Conservation (phyloP, 2,888 invertebrate genomes). For the Dryadula phaetusa region DNA sequence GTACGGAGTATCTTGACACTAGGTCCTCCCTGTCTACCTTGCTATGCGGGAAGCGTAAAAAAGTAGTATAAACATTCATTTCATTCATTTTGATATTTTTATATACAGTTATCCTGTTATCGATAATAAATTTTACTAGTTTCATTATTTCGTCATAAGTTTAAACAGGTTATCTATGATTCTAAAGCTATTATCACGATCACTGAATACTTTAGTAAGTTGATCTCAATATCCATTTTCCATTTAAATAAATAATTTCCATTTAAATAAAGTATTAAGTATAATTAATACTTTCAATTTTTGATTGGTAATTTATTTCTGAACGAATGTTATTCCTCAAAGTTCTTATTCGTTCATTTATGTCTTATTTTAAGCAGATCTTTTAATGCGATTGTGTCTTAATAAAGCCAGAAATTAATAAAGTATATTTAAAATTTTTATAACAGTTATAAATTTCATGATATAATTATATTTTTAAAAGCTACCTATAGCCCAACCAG, state of each 20-base stretch:
- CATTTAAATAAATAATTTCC: slow-evolving; percentile 15
- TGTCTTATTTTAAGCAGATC: background rate
- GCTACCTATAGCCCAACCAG: no score
- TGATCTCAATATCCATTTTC: background rate
- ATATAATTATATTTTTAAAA: no score
- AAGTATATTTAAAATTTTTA: no score
- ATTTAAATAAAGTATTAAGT: slow-evolving; percentile 9
- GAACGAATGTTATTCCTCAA: slow-evolving; percentile 3
- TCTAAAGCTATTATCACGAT: background rate
- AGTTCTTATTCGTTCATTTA: slow-evolving; percentile 1
- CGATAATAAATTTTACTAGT: background rate
- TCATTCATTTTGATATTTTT: no score
- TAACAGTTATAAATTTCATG: no score
- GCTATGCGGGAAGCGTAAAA: no score
- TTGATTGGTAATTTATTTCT: slow-evolving; percentile 7
- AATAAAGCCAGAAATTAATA: no score
- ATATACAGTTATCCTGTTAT: background rate
- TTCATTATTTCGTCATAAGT: background rate
- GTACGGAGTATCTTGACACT: background rate
- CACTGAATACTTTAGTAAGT: background rate
- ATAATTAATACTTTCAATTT: background rate
- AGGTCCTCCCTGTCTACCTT: no score
- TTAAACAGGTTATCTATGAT: background rate
- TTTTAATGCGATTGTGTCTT: background rate
- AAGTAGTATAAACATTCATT: no score